Evolutionary conservation across 1,140 invertebrate species (phyloP).

Genomic region (Lepidurus apus): DNA sequence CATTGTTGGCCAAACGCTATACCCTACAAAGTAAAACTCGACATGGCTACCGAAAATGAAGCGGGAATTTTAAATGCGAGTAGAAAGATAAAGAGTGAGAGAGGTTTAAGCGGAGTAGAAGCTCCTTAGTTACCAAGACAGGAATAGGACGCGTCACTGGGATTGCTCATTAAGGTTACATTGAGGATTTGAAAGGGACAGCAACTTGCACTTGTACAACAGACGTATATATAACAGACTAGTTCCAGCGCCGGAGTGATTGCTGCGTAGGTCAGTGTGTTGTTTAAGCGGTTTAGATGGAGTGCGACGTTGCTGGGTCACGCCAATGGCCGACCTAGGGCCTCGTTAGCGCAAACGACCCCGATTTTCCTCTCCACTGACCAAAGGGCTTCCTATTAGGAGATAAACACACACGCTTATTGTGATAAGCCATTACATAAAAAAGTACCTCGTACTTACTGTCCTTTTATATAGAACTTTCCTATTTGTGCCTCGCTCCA

Average conservation of each 20-base stretch:
- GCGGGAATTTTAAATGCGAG: no score
- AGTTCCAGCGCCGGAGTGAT: not conserved
- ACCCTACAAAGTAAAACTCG: no score
- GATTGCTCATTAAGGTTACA: slow-evolving; percentile 19
- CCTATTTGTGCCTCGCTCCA: not conserved
- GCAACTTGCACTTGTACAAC: not conserved
- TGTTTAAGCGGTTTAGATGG: slow-evolving; percentile 21
- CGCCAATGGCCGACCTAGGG: slow-evolving; percentile 10
- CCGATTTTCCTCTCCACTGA: slow-evolving; percentile 10
- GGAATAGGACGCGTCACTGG: not conserved
- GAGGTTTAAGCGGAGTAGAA: no score
- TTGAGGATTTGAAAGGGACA: not conserved
- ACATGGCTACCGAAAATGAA: no score
- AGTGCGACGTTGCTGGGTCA: slow-evolving; percentile 20
- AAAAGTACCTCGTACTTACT: not conserved
- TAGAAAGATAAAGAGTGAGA: no score
- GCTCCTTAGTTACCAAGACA: not conserved
- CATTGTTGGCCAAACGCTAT: no score
- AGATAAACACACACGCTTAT: slow-evolving; percentile 5
- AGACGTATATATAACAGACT: not conserved
- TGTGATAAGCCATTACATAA: slow-evolving; percentile 19
- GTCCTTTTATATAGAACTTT: not conserved
- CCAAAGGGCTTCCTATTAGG: slow-evolving; percentile 21
- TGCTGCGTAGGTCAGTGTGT: slow-evolving; percentile 17
- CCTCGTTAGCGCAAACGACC: slow-evolving; percentile 13